Conservation (phyloP, 2,797 vertebrate genomes). For the Crax fasciolata region DNA sequence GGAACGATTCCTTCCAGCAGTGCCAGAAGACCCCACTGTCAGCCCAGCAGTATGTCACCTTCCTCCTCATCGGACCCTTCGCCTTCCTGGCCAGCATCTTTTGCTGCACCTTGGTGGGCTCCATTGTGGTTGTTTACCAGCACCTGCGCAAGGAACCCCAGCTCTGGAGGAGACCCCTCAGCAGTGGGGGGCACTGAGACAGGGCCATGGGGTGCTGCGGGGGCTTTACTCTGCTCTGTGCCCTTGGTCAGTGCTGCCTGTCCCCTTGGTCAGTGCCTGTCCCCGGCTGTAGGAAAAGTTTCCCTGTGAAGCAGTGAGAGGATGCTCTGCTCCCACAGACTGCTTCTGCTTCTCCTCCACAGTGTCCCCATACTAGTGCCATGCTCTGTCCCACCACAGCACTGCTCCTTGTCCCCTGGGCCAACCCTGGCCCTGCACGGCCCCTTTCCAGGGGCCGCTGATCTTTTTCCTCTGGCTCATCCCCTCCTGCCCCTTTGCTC, state of each 20-base stretch:
- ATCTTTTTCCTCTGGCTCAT: neutral
- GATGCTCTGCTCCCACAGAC: neutral
- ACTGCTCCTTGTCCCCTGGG: neutral
- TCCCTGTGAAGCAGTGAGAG: neutral
- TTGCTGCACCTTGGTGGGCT: conserved; percentile 76
- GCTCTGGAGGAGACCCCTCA: neutral
- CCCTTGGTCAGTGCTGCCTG: neutral
- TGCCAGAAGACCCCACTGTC: conserved; percentile 60
- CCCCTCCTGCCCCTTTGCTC: neutral
- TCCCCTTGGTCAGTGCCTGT: neutral
- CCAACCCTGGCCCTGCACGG: neutral
- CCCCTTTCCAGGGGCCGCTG: neutral
- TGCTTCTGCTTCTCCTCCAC: fast-evolving
- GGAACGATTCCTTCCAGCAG: conserved; percentile 77
- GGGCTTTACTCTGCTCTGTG: neutral
- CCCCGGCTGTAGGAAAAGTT: neutral
- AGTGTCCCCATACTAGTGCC: fast-evolving
- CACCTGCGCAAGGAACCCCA: neutral
- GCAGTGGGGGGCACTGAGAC: neutral
- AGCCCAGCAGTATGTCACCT: conserved; percentile 41
- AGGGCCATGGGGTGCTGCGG: neutral
- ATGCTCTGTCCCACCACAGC: neutral
- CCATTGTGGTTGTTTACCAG: conserved; percentile 16
- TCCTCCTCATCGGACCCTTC: conserved; percentile 74
- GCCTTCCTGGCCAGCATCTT: conserved; percentile 81